Conservation (phyloP, 2,113 vertebrate genomes). For the Colaptes auratus region DNA sequence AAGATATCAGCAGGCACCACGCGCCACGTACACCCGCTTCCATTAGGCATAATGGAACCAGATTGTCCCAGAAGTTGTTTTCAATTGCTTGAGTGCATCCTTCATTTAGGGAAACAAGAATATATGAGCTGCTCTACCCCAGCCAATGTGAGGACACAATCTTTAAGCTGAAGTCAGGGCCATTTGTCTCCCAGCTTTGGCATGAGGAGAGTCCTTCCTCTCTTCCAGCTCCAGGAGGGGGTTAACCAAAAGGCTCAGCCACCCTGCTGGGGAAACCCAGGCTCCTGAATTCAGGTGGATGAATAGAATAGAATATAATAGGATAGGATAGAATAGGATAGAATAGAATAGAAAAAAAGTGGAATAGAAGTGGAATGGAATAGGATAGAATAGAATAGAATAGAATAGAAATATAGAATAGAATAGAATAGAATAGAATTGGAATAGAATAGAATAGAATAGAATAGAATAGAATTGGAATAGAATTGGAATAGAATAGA, state of each 20-base stretch:
- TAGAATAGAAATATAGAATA: too few species aligned
- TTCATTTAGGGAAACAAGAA: conserved; percentile 80
- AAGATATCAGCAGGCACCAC: conserved; percentile 49
- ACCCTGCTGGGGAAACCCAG: background rate
- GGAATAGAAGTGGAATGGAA: too few species aligned
- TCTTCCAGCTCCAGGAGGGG: background rate
- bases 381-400: too few species aligned
- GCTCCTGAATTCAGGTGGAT: too few species aligned
- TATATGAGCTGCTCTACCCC: conserved; percentile 64
- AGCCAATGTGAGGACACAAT: background rate
- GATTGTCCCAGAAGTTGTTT: conserved; percentile 80
- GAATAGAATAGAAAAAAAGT: too few species aligned
- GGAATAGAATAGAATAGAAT: too few species aligned
- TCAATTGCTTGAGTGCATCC: conserved; percentile 80
- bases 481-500: too few species aligned
- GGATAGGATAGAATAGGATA: too few species aligned
- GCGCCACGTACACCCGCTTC: conserved; percentile 51
- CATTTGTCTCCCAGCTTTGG: background rate
- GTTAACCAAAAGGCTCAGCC: background rate
- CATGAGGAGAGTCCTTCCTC: background rate
- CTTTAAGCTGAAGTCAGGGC: background rate
- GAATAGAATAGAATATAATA: too few species aligned
- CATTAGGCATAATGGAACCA: conserved; percentile 79
- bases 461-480: too few species aligned
- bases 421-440: too few species aligned